Evolutionary conservation across 64 coral and sea anemone species (phyloP), one percentile per base, ranked within the genome.

Genomic region (Pachyseris speciosa): DNA sequence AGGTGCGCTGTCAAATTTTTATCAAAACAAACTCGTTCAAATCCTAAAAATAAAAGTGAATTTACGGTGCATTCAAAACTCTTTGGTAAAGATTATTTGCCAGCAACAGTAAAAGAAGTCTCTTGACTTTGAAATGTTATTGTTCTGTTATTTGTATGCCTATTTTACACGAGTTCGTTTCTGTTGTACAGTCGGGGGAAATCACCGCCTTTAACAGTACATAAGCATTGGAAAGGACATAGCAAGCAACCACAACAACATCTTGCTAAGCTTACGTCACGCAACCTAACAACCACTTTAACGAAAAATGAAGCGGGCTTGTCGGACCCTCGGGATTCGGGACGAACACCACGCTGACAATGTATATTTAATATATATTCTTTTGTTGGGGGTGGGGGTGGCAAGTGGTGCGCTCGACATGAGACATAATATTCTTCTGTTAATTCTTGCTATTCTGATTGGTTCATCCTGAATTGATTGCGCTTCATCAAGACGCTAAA

Each of bases 361-460:
- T n/a, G n/a, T n/a, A n/a, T n/a, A 36, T 69, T 17, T 32, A 1
- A 30, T 27, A 33, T 7, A 71, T 39, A 72, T 20, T n/a, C 34
- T 72, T 39, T 30, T 9, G 7, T 49, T 15, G 7, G 15, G 15
- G 52, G 22, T 57, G 16, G 8, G 22, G 52, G 16, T 13, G 3
- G 19, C 22, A 57, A 9, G 4, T 57, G 12, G 0, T 57, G 12
- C 29, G 10, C 27, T 31, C 45, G 9, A 15, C 26, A 33, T 37
- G 49, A 81, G 52, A 51, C 55, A 81, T 38, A 81, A 61, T 81
- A 37, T 74, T 74, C 28, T 58, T 76, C 75, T 57, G 48, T 30
- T 51, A 37, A 32, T 22, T 32, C 47, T 10, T 79, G 20, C 12
- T n/a, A 81, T n/a, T 81, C 53, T 17, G n/a, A 17, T 32, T 50